phyloP scores from a whole-genome alignment of 2,888 invertebrate species.

The Cosmopolites sordidus region DNA sequence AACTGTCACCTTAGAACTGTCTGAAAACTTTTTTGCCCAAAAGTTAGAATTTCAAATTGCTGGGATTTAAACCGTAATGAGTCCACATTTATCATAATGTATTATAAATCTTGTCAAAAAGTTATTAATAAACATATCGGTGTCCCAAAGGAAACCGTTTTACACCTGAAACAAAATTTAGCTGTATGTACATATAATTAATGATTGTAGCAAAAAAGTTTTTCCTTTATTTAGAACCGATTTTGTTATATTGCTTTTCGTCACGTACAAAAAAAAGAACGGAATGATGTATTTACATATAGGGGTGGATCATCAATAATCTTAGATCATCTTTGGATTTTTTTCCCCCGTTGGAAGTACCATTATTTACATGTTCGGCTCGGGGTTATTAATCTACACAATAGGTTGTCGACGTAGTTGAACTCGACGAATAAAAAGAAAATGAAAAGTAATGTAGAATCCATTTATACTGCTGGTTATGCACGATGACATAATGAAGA shows the following conservation, averaged over 20 bases:
- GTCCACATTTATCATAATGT: neutral
- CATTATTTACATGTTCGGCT: neutral
- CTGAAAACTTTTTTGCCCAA: too few species aligned
- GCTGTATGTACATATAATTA: neutral
- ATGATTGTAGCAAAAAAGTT: neutral
- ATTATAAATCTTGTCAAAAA: neutral
- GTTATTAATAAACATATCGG: slow-evolving; percentile 1
- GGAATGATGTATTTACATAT: neutral
- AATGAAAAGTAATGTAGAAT: slow-evolving; percentile 5
- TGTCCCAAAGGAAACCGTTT: neutral
- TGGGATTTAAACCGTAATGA: too few species aligned
- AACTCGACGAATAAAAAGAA: neutral
- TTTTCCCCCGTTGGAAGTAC: neutral
- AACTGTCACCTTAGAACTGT: too few species aligned
- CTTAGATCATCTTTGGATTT: neutral
- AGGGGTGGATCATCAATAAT: neutral
- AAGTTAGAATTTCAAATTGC: too few species aligned
- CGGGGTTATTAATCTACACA: neutral
- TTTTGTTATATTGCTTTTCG: slow-evolving; percentile 1
- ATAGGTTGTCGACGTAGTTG: neutral
- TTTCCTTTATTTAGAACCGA: neutral
- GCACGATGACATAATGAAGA: too few species aligned
- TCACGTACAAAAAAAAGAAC: neutral
- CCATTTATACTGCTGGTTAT: slow-evolving; percentile 6
- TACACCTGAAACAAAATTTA: slow-evolving; percentile 1